Percentiles rank a stretch among this genome's conserved stretches.
Conservation (phyloP, 2,888 invertebrate genomes). For the Polyommatus iphigenia region DNA sequence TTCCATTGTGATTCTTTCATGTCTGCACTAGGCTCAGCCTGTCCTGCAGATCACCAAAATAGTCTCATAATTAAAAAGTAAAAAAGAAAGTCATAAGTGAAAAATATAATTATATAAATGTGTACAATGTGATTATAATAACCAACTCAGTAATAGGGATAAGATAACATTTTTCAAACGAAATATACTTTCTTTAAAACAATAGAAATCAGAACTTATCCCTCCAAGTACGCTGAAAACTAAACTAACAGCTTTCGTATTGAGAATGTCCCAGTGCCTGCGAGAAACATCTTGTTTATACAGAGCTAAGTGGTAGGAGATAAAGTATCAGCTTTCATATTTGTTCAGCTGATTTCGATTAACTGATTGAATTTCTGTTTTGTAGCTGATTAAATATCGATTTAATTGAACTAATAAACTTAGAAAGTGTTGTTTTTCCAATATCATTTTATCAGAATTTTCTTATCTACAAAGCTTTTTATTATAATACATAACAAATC, state of each 20-base stretch:
- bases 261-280: not conserved
- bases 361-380: constrained; percentile 10
- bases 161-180: not conserved
- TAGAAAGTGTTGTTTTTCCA: too few relatives aligned
- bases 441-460: too few relatives aligned
- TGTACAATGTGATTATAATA: too few relatives aligned
- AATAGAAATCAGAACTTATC: not conserved
- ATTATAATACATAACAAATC: too few relatives aligned
- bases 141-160: too few relatives aligned
- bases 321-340: not conserved
- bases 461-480: too few relatives aligned
- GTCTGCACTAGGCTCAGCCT: too few relatives aligned
- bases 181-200: not conserved
- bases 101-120: too few relatives aligned
- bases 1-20: too few relatives aligned
- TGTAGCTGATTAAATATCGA: not conserved
- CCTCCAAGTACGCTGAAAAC: not conserved
- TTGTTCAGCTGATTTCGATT: constrained; percentile 19
- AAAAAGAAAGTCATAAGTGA: too few relatives aligned
- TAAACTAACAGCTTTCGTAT: not conserved
- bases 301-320: not conserved
- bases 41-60: too few relatives aligned
- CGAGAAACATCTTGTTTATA: constrained; percentile 1
- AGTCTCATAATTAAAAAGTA: too few relatives aligned
- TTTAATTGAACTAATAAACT: not conserved